phyloP scores from a whole-genome alignment of 2,113 vertebrate species.

The Bungarus multicinctus region DNA sequence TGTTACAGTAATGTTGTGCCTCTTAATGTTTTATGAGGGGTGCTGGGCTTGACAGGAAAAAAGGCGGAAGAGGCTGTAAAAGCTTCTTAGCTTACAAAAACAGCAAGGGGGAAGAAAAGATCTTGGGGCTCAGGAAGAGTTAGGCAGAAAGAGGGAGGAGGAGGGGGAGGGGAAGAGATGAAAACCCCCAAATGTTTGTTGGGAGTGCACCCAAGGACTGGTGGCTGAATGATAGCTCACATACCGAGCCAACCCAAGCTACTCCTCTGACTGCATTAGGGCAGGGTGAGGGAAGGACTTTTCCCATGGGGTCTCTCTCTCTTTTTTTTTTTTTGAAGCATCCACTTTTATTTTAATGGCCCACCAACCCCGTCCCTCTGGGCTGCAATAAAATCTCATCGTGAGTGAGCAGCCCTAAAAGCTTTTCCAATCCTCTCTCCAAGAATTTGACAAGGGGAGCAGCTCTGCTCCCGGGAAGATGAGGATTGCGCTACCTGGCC shows the following conservation, averaged over 20 bases:
- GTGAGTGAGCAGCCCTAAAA: conserved; percentile 48
- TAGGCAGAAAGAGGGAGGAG: not conserved
- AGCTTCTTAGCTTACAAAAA: conserved; percentile 42
- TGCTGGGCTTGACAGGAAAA: conserved; percentile 43
- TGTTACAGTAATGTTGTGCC: conserved; percentile 41
- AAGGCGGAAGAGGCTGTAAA: conserved; percentile 50
- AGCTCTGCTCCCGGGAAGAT: conserved; percentile 34
- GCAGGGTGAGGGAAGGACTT: not conserved
- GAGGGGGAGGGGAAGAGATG: not conserved
- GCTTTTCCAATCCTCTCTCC: conserved; percentile 29
- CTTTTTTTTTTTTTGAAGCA: conserved; percentile 13
- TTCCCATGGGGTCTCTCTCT: not conserved
- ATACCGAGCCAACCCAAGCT: not conserved
- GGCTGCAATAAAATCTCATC: conserved; percentile 49
- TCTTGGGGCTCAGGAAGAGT: conserved; percentile 9
- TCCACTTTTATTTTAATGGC: conserved; percentile 27
- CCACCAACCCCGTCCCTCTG: conserved; percentile 42
- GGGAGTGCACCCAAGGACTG: conserved; percentile 1
- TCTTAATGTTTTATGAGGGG: conserved; percentile 48
- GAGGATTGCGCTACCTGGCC: not conserved
- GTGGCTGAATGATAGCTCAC: not conserved
- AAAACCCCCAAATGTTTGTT: not conserved
- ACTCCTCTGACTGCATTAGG: not conserved
- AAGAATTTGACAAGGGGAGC: not conserved
- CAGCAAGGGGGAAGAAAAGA: not conserved